Evolutionary conservation across 2,888 invertebrate genomes (phyloP), one percentile per base, ranked within the genome.

Genomic region (Caenorhabditis sp.): DNA sequence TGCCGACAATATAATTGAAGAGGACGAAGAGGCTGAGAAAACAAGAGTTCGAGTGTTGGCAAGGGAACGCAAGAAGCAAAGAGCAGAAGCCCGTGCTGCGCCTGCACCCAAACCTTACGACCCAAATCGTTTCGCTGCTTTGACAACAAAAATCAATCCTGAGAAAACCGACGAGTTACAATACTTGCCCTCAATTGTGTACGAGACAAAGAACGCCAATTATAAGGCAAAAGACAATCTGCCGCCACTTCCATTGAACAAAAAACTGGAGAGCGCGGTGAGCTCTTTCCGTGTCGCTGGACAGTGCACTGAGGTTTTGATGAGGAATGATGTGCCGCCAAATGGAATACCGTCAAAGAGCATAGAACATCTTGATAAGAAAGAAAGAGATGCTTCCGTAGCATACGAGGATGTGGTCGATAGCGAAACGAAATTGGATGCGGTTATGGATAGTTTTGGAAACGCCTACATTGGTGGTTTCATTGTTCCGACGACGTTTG

Each of bases 381-480:
- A 9, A 32, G 32, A 32, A 4, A 32, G 9, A 32, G 32, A 32
- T 6, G 32, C 5, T 6, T 32, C 32, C 5, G 32, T 32, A 6
- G 5, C 4, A 9, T 32, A 32, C 9, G 32, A 32, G 9, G 32
- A 32, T 32, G 32, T 32, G 32, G 32, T 6, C 4, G 32, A 32
- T 6, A 32, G 32, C 5, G 9, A 9, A 32, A 32, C 32, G 32
- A 6, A 32, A 6, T 9, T 32, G 32, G 32, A 40, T 8, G 9
- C 6, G 40, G 40, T 40, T 4, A 20, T 35, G 6, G 56, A 56
- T 18, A 3, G 9, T 0, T 8, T 20, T 1, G 60, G 60, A 11
- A 24, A 2, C n/a, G 40, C 40, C 40, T 60, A 60, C 24, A 15
- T 60, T 20, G 60, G 60, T 2, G 60, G 60, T 1, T 24, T 15